These are phyloP conservation scores for Phyllotreta striolata DNA, from an alignment of 2,888 invertebrate genomes.

Conservation along the genomic window DNA sequence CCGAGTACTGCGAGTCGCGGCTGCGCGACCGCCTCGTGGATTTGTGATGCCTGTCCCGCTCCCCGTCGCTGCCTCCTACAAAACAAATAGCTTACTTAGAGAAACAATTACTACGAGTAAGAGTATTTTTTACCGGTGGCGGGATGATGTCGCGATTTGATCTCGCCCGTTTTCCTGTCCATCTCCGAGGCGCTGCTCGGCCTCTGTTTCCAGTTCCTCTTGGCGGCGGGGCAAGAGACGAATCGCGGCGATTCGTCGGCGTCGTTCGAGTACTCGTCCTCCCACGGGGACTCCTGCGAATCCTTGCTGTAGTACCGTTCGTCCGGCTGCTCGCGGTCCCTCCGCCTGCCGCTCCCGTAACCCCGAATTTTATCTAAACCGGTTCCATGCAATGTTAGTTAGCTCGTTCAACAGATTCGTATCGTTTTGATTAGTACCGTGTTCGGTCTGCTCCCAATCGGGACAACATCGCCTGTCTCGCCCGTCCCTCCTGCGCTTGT, in stretches of 20 bases:
- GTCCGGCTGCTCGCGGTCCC: slow-evolving; percentile 58
- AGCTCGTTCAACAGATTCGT: too few species aligned
- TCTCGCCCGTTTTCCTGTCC: slow-evolving; percentile 62
- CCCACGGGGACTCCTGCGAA: slow-evolving; percentile 67
- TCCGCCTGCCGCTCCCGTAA: slow-evolving; percentile 51
- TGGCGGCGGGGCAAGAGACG: slow-evolving; percentile 47
- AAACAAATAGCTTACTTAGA: too few species aligned
- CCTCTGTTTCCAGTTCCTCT: slow-evolving; percentile 64
- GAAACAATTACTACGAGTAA: too few species aligned
- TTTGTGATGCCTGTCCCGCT: slow-evolving; percentile 66
- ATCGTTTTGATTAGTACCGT: slow-evolving; percentile 52
- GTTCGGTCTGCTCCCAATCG: slow-evolving; percentile 65
- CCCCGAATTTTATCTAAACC: slow-evolving; percentile 54
- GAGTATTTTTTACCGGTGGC: slow-evolving; percentile 37
- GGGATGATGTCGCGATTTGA: slow-evolving; percentile 54
- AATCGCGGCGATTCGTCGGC: slow-evolving; percentile 58
- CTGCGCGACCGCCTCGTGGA: slow-evolving; percentile 62
- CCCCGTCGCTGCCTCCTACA: slow-evolving; percentile 65
- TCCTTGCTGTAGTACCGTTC: slow-evolving; percentile 58
- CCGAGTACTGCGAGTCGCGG: slow-evolving; percentile 59
- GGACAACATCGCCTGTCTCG: slow-evolving; percentile 61
- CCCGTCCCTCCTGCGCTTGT: slow-evolving; percentile 48
- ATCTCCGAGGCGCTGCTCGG: slow-evolving; percentile 68
- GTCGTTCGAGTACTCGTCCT: slow-evolving; percentile 65
- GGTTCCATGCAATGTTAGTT: too few species aligned